Conservation (phyloP, 1,140 invertebrate species). For the Leptinotarsa defecta region DNA sequence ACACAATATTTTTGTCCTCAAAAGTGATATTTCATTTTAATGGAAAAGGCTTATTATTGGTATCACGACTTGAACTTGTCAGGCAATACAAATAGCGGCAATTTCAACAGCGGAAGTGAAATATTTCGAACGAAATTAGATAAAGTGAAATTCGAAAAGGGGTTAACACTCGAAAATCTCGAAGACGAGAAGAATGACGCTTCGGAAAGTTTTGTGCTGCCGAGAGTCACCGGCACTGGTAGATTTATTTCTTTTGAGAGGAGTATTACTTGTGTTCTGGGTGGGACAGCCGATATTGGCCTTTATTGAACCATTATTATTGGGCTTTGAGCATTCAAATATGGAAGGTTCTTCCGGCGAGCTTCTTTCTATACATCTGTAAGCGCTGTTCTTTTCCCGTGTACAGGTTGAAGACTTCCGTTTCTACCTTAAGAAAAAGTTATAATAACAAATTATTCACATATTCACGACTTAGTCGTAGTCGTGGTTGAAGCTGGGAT, state of each 20-base stretch:
- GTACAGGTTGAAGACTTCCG: too few relatives aligned
- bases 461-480: too few relatives aligned
- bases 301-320: neutral
- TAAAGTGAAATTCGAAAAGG: slow-evolving; percentile 39
- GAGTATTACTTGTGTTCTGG: slow-evolving; percentile 5
- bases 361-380: too few relatives aligned
- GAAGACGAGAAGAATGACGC: neutral
- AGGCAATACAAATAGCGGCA: slow-evolving; percentile 38
- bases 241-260: slow-evolving; percentile 1
- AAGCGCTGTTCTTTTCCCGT: too few relatives aligned
- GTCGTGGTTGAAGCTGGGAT: too few relatives aligned
- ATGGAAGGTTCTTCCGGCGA: too few relatives aligned
- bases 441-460: too few relatives aligned
- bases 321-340: too few relatives aligned
- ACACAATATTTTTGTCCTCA: neutral
- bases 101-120: slow-evolving; percentile 37
- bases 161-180: slow-evolving; percentile 28
- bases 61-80: slow-evolving; percentile 40
- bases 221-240: slow-evolving; percentile 4
- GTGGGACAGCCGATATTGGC: neutral
- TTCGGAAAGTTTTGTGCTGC: neutral
- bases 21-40: slow-evolving; percentile 18
- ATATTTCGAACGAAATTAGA: slow-evolving; percentile 41
- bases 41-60: slow-evolving; percentile 34
- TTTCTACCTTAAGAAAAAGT: too few relatives aligned